Conservation (phyloP, 2,888 invertebrate genomes). For the Platycheirus albimanus region DNA sequence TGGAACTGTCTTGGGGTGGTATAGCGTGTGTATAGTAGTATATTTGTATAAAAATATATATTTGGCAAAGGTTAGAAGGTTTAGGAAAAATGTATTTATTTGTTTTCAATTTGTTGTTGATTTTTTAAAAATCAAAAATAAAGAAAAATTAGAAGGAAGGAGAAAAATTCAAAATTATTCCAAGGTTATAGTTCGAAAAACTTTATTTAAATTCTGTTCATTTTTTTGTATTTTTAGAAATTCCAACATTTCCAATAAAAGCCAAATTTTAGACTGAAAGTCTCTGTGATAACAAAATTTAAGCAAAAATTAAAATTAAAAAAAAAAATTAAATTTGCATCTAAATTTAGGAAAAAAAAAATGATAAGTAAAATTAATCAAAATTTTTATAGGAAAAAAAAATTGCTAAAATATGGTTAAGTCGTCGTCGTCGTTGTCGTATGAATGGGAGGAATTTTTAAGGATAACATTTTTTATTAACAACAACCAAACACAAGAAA, state of each 20-base stretch:
- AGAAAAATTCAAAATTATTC: conserved; percentile 60
- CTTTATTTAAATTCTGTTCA: conserved; percentile 79
- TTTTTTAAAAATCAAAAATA: conserved; percentile 18
- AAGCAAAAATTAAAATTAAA: conserved; percentile 59
- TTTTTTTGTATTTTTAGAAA: conserved; percentile 77
- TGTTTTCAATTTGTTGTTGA: conserved; percentile 40
- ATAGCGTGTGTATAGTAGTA: conserved; percentile 39
- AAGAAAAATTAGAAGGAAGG: conserved; percentile 2
- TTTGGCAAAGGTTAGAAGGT: conserved; percentile 50
- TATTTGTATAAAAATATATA: conserved; percentile 30
- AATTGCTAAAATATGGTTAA: conserved; percentile 69
- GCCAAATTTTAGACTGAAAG: conserved; percentile 77
- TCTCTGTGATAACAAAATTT: conserved; percentile 74
- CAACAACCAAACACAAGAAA: conserved; percentile 29
- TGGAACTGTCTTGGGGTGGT: conserved; percentile 66
- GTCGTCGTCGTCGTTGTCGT: conserved; percentile 63
- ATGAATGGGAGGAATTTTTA: conserved; percentile 65
- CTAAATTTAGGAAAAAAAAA: conserved; percentile 71
- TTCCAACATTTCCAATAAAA: conserved; percentile 74
- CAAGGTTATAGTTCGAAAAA: conserved; percentile 22
- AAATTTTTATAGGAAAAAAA: conserved; percentile 74
- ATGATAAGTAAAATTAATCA: conserved; percentile 69
- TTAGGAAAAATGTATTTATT: conserved; percentile 49
- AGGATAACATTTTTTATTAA: conserved; percentile 44
- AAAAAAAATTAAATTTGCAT: conserved; percentile 65